Conservation (phyloP, 2,888 invertebrate genomes). For the Acleris laterana region DNA sequence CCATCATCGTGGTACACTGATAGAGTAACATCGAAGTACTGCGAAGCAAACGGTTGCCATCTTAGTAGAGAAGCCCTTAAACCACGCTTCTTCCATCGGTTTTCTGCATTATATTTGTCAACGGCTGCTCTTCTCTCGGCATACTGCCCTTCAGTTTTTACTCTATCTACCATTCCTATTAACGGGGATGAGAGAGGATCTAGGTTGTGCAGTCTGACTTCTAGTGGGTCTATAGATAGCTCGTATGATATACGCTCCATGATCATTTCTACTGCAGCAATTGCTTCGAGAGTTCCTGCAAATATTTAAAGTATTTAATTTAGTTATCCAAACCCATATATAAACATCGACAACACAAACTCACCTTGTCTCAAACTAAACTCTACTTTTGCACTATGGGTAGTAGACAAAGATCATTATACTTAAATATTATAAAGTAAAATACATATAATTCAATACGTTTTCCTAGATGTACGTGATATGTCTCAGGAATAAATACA, state of each 20-base stretch:
- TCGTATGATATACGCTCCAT: conserved; percentile 85
- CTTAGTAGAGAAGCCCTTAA: conserved; percentile 85
- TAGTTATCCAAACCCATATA: no score
- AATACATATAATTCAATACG: no score
- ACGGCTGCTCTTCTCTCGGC: conserved; percentile 69
- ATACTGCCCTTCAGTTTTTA: conserved; percentile 78
- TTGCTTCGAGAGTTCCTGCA: conserved; percentile 73
- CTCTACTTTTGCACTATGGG: no score
- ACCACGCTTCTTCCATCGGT: conserved; percentile 89
- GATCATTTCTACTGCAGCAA: conserved; percentile 80
- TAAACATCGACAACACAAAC: no score
- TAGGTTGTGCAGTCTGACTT: conserved; percentile 78
- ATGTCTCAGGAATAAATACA: no score
- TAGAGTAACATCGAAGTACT: conserved; percentile 75
- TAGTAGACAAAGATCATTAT: no score
- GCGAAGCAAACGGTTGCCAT: conserved; percentile 71
- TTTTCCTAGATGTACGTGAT: no score
- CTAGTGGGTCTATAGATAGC: conserved; percentile 76
- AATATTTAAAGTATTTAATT: not conserved
- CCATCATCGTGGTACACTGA: conserved; percentile 85
- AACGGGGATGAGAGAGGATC: conserved; percentile 43
- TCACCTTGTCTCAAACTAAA: no score
- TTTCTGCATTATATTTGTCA: conserved; percentile 80
- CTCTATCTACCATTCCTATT: conserved; percentile 72
- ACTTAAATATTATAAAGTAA: no score